Conservation (phyloP, 2,888 invertebrate species). For the Galerucella calmariensis region DNA sequence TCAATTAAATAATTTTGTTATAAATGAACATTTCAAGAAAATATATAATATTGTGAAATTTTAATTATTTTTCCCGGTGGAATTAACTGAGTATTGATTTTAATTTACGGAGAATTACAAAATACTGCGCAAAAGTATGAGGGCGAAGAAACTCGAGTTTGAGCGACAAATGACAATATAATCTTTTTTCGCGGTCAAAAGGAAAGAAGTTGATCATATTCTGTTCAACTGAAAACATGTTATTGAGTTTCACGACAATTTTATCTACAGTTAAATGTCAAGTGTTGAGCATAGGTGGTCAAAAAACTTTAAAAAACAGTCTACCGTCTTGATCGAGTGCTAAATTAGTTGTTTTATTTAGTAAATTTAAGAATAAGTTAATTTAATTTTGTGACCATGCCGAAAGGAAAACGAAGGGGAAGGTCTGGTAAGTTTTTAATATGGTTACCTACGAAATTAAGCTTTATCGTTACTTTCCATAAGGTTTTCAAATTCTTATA, state of each 20-base stretch:
- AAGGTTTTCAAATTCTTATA: slow-evolving; percentile 28
- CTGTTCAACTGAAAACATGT: slow-evolving; percentile 71
- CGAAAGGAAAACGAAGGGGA: slow-evolving; percentile 81
- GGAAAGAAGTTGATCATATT: slow-evolving; percentile 55
- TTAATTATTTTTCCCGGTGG: not conserved
- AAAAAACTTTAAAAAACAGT: slow-evolving; percentile 79
- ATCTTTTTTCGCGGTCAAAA: slow-evolving; percentile 32
- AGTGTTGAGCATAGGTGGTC: slow-evolving; percentile 76
- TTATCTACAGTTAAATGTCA: slow-evolving; percentile 78
- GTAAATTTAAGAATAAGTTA: slow-evolving; percentile 66
- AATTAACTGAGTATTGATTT: not conserved
- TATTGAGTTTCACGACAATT: slow-evolving; percentile 79
- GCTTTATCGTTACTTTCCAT: slow-evolving; percentile 31
- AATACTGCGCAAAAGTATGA: slow-evolving; percentile 22
- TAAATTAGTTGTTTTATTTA: slow-evolving; percentile 69
- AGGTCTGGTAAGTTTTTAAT: slow-evolving; percentile 73
- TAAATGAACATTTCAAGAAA: not conserved
- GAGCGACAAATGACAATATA: slow-evolving; percentile 24
- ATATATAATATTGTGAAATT: slow-evolving; percentile 1
- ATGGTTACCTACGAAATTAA: slow-evolving; percentile 19
- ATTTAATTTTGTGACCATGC: slow-evolving; percentile 70
- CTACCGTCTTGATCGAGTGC: slow-evolving; percentile 83
- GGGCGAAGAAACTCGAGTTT: slow-evolving; percentile 5
- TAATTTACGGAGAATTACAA: not conserved
- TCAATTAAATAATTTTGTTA: too few species aligned